Conservation (phyloP, 2,888 invertebrate genomes). For the Zhuqinia jingwanae region DNA sequence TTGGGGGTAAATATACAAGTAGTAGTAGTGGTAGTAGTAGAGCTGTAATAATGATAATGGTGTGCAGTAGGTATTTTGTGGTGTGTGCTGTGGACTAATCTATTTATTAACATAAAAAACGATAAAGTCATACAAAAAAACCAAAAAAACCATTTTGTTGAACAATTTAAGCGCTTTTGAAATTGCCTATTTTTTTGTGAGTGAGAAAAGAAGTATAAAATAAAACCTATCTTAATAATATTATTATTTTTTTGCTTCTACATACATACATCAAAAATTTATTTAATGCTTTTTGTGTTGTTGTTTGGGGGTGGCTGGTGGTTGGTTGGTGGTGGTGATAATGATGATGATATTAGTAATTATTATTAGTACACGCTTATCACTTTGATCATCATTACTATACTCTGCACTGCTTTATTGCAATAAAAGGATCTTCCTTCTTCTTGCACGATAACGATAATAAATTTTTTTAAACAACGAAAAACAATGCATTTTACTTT, state of each 20-base stretch:
- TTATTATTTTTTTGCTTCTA: constrained; percentile 27
- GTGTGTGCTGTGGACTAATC: too few species aligned
- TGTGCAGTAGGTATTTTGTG: too few species aligned
- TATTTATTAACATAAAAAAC: constrained; percentile 53
- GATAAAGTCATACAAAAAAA: constrained; percentile 66
- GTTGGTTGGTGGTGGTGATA: neutral
- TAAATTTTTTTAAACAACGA: too few species aligned
- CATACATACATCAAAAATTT: neutral
- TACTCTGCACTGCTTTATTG: constrained; percentile 6
- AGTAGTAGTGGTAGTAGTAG: neutral
- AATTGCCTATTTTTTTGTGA: constrained; percentile 49
- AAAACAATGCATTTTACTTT: neutral
- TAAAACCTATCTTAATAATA: constrained; percentile 9
- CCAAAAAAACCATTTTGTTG: constrained; percentile 63
- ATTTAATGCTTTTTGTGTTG: neutral
- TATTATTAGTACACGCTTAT: constrained; percentile 50
- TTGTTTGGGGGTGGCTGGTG: too few species aligned
- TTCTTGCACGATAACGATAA: neutral
- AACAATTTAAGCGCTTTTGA: constrained; percentile 2
- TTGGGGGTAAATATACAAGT: neutral
- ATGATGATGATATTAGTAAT: constrained; percentile 48
- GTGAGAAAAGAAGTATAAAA: constrained; percentile 39
- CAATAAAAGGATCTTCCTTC: constrained; percentile 23
- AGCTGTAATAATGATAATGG: too few species aligned
- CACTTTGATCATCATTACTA: constrained; percentile 4